Base-by-base conservation (phyloP, 2,888 invertebrate species). In the Pachycephus smyrnensis region DNA sequence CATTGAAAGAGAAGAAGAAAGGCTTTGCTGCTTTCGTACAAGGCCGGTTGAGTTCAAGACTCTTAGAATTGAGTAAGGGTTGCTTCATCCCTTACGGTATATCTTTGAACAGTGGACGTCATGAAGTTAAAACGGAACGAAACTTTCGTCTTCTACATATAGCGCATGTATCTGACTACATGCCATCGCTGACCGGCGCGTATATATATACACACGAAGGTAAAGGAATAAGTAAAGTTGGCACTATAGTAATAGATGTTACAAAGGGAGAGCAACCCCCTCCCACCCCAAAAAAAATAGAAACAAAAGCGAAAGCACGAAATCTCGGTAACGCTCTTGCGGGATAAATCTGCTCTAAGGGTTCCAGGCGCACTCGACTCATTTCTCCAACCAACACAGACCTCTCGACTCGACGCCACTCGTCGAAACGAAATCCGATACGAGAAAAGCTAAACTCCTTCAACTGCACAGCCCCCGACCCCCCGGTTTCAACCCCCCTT, bases 341-440 rank as follows among this genome's bases (percentile, higher is more conserved):
- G 76, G 80, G 80, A 84, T 85, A 84, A 85, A 85, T 85, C 83
- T 80, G 80, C 76, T 71, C 71, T 2, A 71, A 33, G 71, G 33
- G 73, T 73, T 30, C 40, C 81, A 80, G 80, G 83, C 82, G 86
- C 86, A 86, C 86, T 89, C 87, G 86, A 89, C 86, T 89, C 89
- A 88, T 89, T 89, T 89, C 86, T 87, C 84, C 82, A 82, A 85
- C 86, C 84, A 86, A 86, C 87, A 86, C 86, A 86, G 85, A 86
- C 87, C 86, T 86, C 88, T 89, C 86, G 86, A 88, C 86, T 88
- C 87, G 84, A 86, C 85, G 85, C 86, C 87, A 88, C 87, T 89
- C 86, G 87, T 86, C 82, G 87, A 88, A 89, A 89, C 87, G 87
- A 88, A 89, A 90, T 90, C 88, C 88, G 89, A 90, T 90, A 89